Base-by-base conservation (phyloP, 2,888 invertebrate species). In the Microdon myrmicae region DNA sequence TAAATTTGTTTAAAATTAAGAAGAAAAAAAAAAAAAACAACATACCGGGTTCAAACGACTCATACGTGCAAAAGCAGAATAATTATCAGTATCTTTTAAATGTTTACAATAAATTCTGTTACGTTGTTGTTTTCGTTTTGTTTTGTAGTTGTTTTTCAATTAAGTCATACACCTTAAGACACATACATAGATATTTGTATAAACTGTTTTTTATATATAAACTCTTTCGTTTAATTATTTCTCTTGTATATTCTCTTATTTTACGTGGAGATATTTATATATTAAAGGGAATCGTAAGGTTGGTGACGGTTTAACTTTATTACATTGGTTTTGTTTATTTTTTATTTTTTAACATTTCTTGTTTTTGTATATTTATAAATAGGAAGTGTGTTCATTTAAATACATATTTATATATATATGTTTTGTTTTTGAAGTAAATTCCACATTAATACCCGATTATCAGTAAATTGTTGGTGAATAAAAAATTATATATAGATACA, bases 81-180 rank as follows among this genome's bases (percentile, higher is more conserved):
- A 34, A 34, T n/a, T 45, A 54, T 41, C 10, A 4, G 8, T 35
- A 4, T 23, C 3, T 41, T 12, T 12, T 38, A 19, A n/a, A n/a
- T 43, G 12, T 32, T 26, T n/a, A n/a, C n/a, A n/a, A n/a, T n/a
- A n/a, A n/a, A 20, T 49, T 26, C 26, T 20, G 25, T 32, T 41
- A 7, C 4, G 3, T 19, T 17, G 9, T 35, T n/a, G 20, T 13
- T 17, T 13, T 19, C 31, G 17, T 38, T 10, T 31, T 41, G 41
- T 39, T 49, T 39, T 41, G n/a, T 6, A 9, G 14, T 35, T 38
- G 19, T 35, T 19, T 19, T 19, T 23, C 25, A 25, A 55, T 56
- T 64, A 64, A 58, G 64, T 58, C 64, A 58, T 58, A 56, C 56
- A 58, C 58, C 58, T 64, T 58, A 58, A 58, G 45, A 53, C 28